Evolutionary conservation across 2,113 vertebrate genomes (phyloP).

Genomic region (Ciconia stormi): DNA sequence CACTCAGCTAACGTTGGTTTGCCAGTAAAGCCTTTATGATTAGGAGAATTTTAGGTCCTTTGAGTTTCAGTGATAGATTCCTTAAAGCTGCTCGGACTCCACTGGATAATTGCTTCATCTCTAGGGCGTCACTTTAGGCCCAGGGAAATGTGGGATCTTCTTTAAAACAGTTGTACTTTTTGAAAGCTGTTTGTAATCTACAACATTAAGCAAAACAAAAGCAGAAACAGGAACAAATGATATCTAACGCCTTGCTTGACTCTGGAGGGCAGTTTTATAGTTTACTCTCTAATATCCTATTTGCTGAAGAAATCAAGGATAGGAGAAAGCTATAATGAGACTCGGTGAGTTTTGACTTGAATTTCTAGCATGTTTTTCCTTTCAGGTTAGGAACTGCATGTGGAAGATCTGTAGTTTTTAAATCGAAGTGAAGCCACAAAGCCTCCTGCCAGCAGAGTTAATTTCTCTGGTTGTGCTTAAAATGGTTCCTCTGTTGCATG

Average conservation of each 20-base stretch:
- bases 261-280: neutral
- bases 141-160: neutral
- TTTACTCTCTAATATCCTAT: neutral
- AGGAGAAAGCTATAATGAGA: neutral
- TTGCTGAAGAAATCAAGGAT: neutral
- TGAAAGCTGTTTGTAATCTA: neutral
- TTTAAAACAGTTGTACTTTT: neutral
- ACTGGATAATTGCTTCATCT: neutral
- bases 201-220: neutral
- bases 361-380: neutral
- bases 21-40: neutral
- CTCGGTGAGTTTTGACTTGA: neutral
- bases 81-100: neutral
- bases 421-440: conserved; percentile 10
- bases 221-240: neutral
- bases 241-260: neutral
- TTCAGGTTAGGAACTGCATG: neutral
- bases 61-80: neutral
- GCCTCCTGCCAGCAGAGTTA: neutral
- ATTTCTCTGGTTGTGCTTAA: conserved; percentile 17
- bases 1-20: conserved; percentile 2
- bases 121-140: neutral
- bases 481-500: conserved; percentile 38
- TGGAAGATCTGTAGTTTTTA: neutral
- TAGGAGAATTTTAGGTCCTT: neutral